These are phyloP conservation scores for Hyaena hyaena DNA, from an alignment of 2,113 vertebrate species.

Conservation along the genomic window DNA sequence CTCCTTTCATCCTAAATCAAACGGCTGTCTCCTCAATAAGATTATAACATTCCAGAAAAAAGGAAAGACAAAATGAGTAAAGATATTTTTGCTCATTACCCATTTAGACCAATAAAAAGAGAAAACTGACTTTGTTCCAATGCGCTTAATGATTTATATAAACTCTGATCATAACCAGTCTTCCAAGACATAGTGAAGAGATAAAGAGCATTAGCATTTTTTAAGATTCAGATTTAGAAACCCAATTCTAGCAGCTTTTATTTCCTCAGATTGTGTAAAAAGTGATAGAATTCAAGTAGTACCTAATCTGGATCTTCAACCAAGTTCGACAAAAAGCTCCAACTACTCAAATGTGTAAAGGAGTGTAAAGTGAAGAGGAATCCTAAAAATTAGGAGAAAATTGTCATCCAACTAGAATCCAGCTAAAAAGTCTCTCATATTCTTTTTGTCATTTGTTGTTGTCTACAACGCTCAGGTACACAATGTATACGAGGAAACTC, in stretches of 20 bases:
- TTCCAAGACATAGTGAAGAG: not conserved
- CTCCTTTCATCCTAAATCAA: conserved; percentile 58
- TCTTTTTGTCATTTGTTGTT: not conserved
- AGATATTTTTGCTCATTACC: conserved; percentile 7
- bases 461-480: not conserved
- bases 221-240: conserved; percentile 33
- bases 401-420: not conserved
- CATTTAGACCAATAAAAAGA: conserved; percentile 34
- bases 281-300: not conserved
- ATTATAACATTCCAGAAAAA: conserved; percentile 53
- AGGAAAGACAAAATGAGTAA: conserved; percentile 8
- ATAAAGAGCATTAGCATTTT: conserved; percentile 21
- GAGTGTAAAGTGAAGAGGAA: not conserved
- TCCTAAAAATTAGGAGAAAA: conserved; percentile 38
- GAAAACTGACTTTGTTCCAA: not conserved
- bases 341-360: conserved; percentile 5
- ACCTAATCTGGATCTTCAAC: not conserved
- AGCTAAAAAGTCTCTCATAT: not conserved
- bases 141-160: conserved; percentile 17
- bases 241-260: conserved; percentile 30
- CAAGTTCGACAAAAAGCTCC: conserved; percentile 22
- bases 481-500: not conserved
- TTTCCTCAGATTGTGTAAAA: conserved; percentile 16
- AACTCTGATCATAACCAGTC: conserved; percentile 26
- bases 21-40: not conserved